phyloP scores from a whole-genome alignment of 2,113 vertebrate species.

The Micronisus gabar region DNA sequence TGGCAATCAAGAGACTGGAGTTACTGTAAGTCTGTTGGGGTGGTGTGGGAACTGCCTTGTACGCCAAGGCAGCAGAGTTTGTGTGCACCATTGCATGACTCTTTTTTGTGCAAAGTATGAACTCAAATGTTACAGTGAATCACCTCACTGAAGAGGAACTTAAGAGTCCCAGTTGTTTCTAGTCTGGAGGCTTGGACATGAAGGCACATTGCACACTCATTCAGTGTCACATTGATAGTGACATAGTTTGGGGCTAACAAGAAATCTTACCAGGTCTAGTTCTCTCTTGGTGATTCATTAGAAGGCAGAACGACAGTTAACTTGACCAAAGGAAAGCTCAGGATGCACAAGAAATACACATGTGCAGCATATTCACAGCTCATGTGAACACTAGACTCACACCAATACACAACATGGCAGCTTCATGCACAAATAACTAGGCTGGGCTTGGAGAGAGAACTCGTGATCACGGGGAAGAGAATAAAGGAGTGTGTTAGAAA shows the following conservation, averaged over 20 bases:
- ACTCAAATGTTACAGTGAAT: background rate
- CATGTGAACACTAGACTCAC: constrained; percentile 73
- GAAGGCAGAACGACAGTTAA: constrained; percentile 66
- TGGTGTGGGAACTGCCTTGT: background rate
- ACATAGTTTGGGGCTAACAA: constrained; percentile 12
- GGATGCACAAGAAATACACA: constrained; percentile 66
- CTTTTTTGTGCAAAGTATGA: background rate
- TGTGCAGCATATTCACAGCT: constrained; percentile 70
- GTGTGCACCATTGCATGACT: background rate
- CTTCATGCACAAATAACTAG: constrained; percentile 76
- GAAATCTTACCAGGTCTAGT: constrained; percentile 66
- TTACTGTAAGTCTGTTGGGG: background rate
- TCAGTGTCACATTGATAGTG: background rate
- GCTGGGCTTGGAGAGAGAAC: constrained; percentile 68
- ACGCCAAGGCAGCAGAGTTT: background rate
- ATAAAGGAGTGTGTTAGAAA: constrained; percentile 68
- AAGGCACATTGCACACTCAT: background rate
- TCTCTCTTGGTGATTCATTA: constrained; percentile 74
- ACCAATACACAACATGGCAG: constrained; percentile 67
- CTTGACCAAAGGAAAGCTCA: constrained; percentile 67
- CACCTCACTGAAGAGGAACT: background rate
- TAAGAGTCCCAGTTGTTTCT: background rate
- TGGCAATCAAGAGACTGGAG: background rate
- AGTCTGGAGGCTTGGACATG: background rate
- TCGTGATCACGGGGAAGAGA: constrained; percentile 42